Conservation (phyloP, 2,888 invertebrate species). For the Nasonia oneida region DNA sequence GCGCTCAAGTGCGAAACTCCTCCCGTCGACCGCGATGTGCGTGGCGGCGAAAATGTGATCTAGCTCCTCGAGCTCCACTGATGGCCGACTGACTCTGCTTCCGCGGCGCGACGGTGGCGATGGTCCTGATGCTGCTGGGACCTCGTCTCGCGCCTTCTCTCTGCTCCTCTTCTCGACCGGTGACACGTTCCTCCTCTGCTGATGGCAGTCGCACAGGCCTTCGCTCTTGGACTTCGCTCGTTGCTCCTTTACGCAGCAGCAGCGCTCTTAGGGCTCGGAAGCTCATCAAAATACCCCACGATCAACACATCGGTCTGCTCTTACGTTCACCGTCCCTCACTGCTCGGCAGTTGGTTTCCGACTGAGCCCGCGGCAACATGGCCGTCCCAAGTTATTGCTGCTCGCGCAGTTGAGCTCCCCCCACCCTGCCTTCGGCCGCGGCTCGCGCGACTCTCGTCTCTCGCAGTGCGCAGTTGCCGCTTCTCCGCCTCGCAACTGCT, state of each 20-base stretch:
- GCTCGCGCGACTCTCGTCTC: not conserved
- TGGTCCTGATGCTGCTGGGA: constrained; percentile 32
- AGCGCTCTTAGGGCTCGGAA: constrained; percentile 76
- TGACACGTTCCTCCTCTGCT: constrained; percentile 1
- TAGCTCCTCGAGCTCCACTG: too few relatives aligned
- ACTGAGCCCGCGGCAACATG: constrained; percentile 71
- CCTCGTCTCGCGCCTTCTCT: not conserved
- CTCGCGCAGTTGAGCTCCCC: constrained; percentile 24
- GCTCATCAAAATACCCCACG: constrained; percentile 77
- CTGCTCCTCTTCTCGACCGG: constrained; percentile 35
- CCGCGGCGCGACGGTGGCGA: not conserved
- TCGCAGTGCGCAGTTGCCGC: constrained; percentile 47
- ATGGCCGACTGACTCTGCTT: not conserved
- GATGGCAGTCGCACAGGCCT: not conserved
- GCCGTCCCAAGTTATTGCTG: constrained; percentile 63
- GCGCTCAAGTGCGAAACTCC: too few relatives aligned
- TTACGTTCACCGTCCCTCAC: constrained; percentile 76
- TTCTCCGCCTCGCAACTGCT: constrained; percentile 49
- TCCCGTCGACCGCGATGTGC: not conserved
- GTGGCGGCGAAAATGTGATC: too few relatives aligned
- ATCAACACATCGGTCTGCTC: constrained; percentile 77
- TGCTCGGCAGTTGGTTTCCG: constrained; percentile 79
- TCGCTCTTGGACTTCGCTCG: constrained; percentile 39
- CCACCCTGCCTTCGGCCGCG: not conserved
- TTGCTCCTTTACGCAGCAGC: constrained; percentile 72